Base-by-base conservation (phyloP, 2,797 vertebrate genomes). In the Threskiornis aethiopicus region DNA sequence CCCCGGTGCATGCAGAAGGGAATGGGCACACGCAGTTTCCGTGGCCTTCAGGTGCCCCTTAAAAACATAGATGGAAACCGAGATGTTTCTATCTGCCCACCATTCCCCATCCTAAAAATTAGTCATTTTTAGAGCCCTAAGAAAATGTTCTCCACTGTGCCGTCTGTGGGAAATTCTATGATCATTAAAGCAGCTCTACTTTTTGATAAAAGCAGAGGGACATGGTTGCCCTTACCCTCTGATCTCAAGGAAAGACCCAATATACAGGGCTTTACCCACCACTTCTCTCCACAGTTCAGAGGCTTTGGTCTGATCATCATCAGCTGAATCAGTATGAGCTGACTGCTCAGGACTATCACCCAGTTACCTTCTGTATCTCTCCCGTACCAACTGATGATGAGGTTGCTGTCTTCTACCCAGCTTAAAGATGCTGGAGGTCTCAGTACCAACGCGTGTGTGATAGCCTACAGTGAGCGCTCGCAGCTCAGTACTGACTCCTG, bases 381-480 rank as follows among this genome's bases (percentile, higher is more conserved):
- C 24, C 39, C 12, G 1, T 44, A 66, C 22, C 20, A 55, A 42
- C 24, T 10, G 35, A 5, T 4, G 10, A 82, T 37, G 33, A 22
- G 15, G 42, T 66, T 73, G 54, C 25, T 84, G 22, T 55, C 51
- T 84, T 61, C 65, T 49, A 33, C 16, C 25, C 31, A 76, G 11
- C 21, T 55, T 59, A 47, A 65, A 84, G 33, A 72, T 61, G 46
- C 25, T 39, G 31, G 0, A 84, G 52, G 13, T 62, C 58, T 82
- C 4, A 1, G 18, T n/a, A 47, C 24, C 44, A 55, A 61, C 11
- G 35, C 0, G 0, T 13, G 29, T 31, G 29, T 29, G 49, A 91
- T 47, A 42, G 55, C 24, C 77, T 49, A 51, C n/a, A 64, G 52
- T 0, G 1, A 64, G 26, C 1, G 1, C 37, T 18, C 1, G 3